Evolutionary conservation across 2,113 vertebrate genomes (phyloP).

Genomic region (Corydoras sp.): DNA sequence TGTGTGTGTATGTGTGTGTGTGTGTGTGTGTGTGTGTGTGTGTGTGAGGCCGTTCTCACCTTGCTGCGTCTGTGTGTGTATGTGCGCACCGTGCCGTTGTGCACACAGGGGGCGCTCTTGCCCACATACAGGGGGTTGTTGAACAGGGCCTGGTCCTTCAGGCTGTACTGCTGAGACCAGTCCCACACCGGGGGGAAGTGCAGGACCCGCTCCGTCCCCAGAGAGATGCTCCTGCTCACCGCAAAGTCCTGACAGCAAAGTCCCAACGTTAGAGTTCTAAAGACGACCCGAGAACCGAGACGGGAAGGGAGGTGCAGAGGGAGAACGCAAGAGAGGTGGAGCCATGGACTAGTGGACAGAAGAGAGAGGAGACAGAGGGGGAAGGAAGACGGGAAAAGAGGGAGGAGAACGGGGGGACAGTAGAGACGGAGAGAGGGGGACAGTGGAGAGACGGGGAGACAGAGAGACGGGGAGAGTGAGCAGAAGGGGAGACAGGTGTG

Average conservation of each 20-base stretch:
- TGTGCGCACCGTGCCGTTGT: conserved; percentile 75
- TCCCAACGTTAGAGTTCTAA: not conserved
- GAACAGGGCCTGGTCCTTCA: conserved; percentile 83
- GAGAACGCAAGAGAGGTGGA: not conserved
- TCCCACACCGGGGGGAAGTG: conserved; percentile 92
- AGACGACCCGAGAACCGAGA: too few species aligned
- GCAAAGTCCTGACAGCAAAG: conserved; percentile 83
- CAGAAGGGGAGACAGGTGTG: too few species aligned
- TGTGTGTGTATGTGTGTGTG: too few species aligned
- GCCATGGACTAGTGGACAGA: not conserved
- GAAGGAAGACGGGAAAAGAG: too few species aligned
- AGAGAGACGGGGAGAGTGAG: not conserved
- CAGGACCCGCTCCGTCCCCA: conserved; percentile 78
- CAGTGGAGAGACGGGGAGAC: not conserved
- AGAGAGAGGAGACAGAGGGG: not conserved
- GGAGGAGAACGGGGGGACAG: too few species aligned
- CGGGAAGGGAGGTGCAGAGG: not conserved
- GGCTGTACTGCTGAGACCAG: conserved; percentile 88
- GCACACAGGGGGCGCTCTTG: conserved; percentile 74
- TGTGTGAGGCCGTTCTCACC: conserved; percentile 61
- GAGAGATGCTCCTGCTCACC: conserved; percentile 82
- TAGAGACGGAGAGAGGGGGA: too few species aligned
- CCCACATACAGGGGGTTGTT: conserved; percentile 90
- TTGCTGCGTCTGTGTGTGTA: conserved; percentile 76
- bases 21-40: too few species aligned